phyloP scores from a whole-genome alignment of 2,113 vertebrate species.

The Aphyosemion australe region DNA sequence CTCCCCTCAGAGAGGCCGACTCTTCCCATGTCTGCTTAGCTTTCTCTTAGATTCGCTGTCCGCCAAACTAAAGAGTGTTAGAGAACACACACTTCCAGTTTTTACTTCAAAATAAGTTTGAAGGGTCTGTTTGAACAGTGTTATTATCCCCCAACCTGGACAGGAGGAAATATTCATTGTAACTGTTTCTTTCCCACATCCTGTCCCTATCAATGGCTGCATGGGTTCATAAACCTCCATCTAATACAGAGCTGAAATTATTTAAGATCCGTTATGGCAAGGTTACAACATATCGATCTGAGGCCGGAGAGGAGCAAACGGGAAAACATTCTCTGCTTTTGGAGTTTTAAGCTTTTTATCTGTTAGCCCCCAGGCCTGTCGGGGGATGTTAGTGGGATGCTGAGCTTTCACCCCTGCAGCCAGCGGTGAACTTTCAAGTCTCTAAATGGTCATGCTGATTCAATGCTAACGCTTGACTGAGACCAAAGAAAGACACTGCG shows the following conservation, averaged over 20 bases:
- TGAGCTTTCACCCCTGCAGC: constrained; percentile 74
- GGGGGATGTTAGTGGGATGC: constrained; percentile 70
- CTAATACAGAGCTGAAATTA: constrained; percentile 58
- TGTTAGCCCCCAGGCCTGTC: constrained; percentile 70
- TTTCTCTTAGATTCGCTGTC: constrained; percentile 45
- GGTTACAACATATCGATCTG: constrained; percentile 79
- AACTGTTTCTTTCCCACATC: constrained; percentile 17
- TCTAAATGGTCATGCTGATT: constrained; percentile 72
- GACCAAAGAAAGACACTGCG: constrained; percentile 47
- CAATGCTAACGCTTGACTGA: constrained; percentile 50
- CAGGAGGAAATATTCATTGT: constrained; percentile 25
- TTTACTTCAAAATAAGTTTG: constrained; percentile 35
- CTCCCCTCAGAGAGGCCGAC: constrained; percentile 30
- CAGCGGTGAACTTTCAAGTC: constrained; percentile 76
- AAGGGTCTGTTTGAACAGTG: constrained; percentile 9
- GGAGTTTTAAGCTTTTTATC: constrained; percentile 79
- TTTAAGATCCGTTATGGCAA: constrained; percentile 68
- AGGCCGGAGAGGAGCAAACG: constrained; percentile 52
- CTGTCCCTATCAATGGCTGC: constrained; percentile 19
- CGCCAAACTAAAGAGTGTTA: constrained; percentile 50
- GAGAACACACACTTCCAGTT: constrained; percentile 48
- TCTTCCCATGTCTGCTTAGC: constrained; percentile 27
- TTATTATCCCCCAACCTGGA: background rate
- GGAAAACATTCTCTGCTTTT: constrained; percentile 67
- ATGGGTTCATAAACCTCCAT: constrained; percentile 40